Conservation (phyloP, 1,140 invertebrate genomes). For the Grapholita molesta region DNA sequence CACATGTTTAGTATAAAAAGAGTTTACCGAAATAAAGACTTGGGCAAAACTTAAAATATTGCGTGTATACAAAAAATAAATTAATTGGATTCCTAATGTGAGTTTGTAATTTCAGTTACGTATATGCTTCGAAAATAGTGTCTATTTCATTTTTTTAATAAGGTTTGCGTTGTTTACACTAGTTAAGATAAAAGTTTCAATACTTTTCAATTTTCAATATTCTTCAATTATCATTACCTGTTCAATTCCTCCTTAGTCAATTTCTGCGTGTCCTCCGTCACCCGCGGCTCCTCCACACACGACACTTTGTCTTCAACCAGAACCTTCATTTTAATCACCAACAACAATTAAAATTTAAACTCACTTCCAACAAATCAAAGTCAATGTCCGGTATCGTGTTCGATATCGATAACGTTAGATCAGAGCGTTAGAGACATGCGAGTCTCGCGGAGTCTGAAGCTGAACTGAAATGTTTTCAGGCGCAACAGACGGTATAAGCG, state of each 20-base stretch:
- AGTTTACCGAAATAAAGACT: too few species aligned
- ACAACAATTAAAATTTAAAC: constrained; percentile 21
- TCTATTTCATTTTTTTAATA: neutral
- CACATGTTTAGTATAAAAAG: too few species aligned
- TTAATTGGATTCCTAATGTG: too few species aligned
- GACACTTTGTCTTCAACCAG: constrained; percentile 59
- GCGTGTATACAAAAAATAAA: too few species aligned
- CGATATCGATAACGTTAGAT: constrained; percentile 34
- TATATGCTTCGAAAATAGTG: too few species aligned
- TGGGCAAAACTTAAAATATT: too few species aligned
- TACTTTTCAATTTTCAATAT: neutral
- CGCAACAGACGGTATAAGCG: neutral
- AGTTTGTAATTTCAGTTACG: too few species aligned
- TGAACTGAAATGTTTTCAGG: constrained; percentile 35
- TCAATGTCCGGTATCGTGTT: constrained; percentile 38
- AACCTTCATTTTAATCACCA: constrained; percentile 54
- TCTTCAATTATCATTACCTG: too few species aligned
- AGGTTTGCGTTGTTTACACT: neutral
- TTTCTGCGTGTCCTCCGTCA: constrained; percentile 45
- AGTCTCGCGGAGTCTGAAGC: constrained; percentile 23
- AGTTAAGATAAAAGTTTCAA: neutral
- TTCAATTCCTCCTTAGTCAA: constrained; percentile 66
- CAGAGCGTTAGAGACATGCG: constrained; percentile 29
- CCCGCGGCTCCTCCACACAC: constrained; percentile 55
- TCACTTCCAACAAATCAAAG: constrained; percentile 22